Percentiles rank a stretch among this genome's conserved stretches.
Conservation (phyloP, 2,113 vertebrate species). For the Psittacus erithacus region DNA sequence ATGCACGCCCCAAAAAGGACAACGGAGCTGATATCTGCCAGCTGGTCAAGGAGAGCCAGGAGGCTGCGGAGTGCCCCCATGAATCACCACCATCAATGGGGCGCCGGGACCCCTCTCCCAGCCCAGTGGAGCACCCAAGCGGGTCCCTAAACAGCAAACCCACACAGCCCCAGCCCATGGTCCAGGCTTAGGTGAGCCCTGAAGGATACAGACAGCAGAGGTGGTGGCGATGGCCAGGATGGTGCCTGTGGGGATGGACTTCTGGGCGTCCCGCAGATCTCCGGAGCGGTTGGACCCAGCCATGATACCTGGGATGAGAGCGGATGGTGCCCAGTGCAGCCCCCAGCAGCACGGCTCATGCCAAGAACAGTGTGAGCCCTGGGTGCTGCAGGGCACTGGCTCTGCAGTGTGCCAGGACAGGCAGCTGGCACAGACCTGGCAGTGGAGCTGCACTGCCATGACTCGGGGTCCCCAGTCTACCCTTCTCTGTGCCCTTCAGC, state of each 20-base stretch:
- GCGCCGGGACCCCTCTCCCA: rapidly evolving
- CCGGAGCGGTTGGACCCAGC: slow-evolving; percentile 97
- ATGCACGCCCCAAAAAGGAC: slow-evolving; percentile 95
- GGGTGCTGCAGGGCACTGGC: background rate
- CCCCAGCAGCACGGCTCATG: rapidly evolving
- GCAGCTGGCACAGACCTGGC: background rate
- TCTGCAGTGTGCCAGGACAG: rapidly evolving
- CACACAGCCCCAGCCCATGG: rapidly evolving
- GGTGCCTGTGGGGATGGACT: slow-evolving; percentile 95
- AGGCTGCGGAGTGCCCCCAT: background rate
- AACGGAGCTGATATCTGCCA: slow-evolving; percentile 90
- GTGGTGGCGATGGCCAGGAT: slow-evolving; percentile 97
- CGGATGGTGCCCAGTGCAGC: rapidly evolving
- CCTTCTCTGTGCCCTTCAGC: background rate
- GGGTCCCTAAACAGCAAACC: background rate
- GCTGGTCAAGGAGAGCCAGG: slow-evolving; percentile 70
- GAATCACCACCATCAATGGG: background rate
- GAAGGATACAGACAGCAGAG: slow-evolving; percentile 95
- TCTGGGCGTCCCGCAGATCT: slow-evolving; percentile 97
- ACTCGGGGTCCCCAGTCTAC: no score
- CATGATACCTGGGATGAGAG: slow-evolving; percentile 89
- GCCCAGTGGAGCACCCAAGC: rapidly evolving
- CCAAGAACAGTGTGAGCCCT: rapidly evolving
- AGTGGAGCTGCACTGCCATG: rapidly evolving
- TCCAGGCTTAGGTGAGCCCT: background rate